These are phyloP conservation scores for Isurus oxyrinchus DNA, from an alignment of 2,113 vertebrate species.

Conservation along the genomic window DNA sequence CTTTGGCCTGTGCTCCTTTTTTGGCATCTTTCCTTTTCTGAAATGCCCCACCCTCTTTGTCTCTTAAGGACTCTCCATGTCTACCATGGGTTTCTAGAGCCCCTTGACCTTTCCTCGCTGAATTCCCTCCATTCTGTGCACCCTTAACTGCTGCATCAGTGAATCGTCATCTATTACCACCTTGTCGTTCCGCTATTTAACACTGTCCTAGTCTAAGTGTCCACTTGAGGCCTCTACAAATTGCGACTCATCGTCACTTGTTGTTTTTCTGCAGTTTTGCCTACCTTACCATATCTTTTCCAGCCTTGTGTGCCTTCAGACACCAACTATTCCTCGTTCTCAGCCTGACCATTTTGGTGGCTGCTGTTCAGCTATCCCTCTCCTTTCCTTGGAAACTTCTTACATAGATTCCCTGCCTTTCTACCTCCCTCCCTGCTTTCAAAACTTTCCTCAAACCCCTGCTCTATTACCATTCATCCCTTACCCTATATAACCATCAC, in stretches of 20 bases:
- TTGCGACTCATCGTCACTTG: background rate
- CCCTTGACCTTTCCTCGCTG: background rate
- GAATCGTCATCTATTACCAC: background rate
- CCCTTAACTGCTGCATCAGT: background rate
- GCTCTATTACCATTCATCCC: background rate
- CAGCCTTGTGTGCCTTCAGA: background rate
- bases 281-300: background rate
- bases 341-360: background rate
- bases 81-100: background rate
- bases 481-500: background rate
- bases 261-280: background rate
- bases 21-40: background rate
- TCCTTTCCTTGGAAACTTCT: background rate
- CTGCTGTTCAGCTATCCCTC: background rate
- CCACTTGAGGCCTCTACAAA: background rate
- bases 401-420: background rate
- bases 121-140: background rate
- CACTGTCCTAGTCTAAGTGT: background rate
- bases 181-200: background rate
- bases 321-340: background rate
- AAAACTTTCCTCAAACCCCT: background rate
- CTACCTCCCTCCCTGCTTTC: background rate
- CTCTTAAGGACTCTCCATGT: background rate
- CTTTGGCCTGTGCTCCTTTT: background rate
- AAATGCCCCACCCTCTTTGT: background rate